Conservation (phyloP, 2,888 invertebrate species). For the Caprella mutica region DNA sequence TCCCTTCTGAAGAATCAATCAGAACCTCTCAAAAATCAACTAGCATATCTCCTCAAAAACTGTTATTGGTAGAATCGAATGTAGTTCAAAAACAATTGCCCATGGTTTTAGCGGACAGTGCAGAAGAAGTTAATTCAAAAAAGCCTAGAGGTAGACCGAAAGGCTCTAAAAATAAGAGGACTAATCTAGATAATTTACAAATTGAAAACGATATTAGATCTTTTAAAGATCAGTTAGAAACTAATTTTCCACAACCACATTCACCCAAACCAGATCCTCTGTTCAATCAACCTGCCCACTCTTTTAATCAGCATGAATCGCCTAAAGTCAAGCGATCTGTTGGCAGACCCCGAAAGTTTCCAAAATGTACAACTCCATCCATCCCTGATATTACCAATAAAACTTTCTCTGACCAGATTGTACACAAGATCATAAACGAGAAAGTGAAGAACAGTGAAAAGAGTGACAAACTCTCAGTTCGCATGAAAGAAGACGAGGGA, state of each 20-base stretch:
- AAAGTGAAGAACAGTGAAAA: constrained; percentile 33
- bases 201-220: too few species aligned
- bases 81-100: too few species aligned
- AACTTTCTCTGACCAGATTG: constrained; percentile 30
- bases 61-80: too few species aligned
- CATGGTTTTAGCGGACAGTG: constrained; percentile 7
- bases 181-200: too few species aligned
- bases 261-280: too few species aligned
- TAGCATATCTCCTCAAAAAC: too few species aligned
- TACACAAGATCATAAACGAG: constrained; percentile 34
- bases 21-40: not conserved
- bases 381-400: constrained; percentile 26
- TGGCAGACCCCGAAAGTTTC: constrained; percentile 30
- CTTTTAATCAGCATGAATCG: too few species aligned
- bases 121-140: constrained; percentile 24
- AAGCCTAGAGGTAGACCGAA: constrained; percentile 38
- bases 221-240: too few species aligned
- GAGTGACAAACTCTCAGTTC: constrained; percentile 33
- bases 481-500: constrained; percentile 2
- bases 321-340: constrained; percentile 29
- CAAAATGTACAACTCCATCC: constrained; percentile 18
- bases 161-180: constrained; percentile 35
- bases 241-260: too few species aligned
- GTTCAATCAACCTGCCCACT: too few species aligned
- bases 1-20: not conserved